phyloP scores from a whole-genome alignment of 2,888 invertebrate species.

The Stramonita haemastoma region DNA sequence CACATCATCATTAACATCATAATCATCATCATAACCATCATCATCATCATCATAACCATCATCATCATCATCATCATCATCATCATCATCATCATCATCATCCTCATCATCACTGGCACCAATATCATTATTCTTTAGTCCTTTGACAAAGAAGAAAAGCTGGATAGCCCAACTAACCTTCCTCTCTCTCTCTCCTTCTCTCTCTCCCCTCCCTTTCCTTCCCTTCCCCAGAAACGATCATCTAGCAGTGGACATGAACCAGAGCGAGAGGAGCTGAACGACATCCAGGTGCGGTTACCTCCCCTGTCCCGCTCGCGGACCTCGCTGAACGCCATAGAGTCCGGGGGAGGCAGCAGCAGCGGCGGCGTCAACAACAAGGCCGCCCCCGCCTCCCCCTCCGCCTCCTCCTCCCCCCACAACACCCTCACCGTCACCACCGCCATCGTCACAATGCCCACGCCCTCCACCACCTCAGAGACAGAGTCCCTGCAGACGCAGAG shows the following conservation, averaged over 20 bases:
- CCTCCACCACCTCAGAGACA: conserved; percentile 70
- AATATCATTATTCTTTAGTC: too few relatives aligned
- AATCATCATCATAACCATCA: too few relatives aligned
- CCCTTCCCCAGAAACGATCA: conserved; percentile 35
- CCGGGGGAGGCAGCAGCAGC: not conserved
- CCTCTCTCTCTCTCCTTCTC: not conserved
- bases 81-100: too few relatives aligned
- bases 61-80: too few relatives aligned
- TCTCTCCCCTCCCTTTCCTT: not conserved
- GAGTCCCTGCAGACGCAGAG: conserved; percentile 67
- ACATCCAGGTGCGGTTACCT: conserved; percentile 69
- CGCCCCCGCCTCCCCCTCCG: not conserved
- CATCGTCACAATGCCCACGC: conserved; percentile 67
- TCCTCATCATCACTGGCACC: too few relatives aligned
- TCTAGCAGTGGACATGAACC: conserved; percentile 51
- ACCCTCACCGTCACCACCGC: conserved; percentile 70
- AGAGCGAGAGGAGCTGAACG: conserved; percentile 71
- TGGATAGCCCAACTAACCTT: not conserved
- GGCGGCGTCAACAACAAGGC: conserved; percentile 53
- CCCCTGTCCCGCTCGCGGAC: conserved; percentile 62
- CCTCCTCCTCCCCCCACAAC: conserved; percentile 56
- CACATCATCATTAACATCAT: too few relatives aligned
- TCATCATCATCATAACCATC: too few relatives aligned
- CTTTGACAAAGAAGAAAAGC: too few relatives aligned
- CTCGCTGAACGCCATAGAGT: conserved; percentile 59